These are phyloP conservation scores for Platyrinchus mystaceus DNA, from an alignment of 2,797 vertebrate genomes.

Conservation along the genomic window DNA sequence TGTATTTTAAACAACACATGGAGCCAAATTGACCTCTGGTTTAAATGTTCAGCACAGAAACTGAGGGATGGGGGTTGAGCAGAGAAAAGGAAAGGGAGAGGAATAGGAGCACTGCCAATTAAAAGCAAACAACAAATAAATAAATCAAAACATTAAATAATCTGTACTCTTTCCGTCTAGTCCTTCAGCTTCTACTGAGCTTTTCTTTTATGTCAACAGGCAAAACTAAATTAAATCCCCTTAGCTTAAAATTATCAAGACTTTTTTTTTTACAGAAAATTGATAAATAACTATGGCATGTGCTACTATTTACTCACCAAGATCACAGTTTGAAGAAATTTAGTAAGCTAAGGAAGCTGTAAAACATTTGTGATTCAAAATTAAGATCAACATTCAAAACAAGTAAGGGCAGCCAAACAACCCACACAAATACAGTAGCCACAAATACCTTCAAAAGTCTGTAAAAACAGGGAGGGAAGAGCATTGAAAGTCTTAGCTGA, in stretches of 20 bases:
- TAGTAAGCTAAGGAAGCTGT: neutral
- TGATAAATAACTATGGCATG: neutral
- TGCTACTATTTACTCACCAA: neutral
- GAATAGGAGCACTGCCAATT: neutral
- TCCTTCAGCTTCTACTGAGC: neutral
- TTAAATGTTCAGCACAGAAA: conserved; percentile 15
- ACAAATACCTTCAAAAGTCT: neutral
- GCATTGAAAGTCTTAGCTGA: neutral
- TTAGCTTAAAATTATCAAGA: neutral
- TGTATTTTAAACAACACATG: neutral
- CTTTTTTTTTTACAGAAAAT: neutral
- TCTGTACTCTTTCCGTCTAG: neutral
- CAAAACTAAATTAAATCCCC: neutral
- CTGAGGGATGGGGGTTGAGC: accelerated
- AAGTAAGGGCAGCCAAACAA: neutral
- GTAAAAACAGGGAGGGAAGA: neutral
- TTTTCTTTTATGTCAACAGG: neutral
- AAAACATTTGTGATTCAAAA: neutral
- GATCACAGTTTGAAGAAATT: neutral
- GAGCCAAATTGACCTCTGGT: neutral
- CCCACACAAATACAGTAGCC: neutral
- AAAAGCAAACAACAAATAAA: neutral
- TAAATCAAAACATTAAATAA: neutral
- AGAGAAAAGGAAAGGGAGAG: neutral
- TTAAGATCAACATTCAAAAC: neutral